Evolutionary conservation across 2,888 invertebrate genomes (phyloP), one percentile per base, ranked within the genome.

Genomic region (Saturnia japonica): DNA sequence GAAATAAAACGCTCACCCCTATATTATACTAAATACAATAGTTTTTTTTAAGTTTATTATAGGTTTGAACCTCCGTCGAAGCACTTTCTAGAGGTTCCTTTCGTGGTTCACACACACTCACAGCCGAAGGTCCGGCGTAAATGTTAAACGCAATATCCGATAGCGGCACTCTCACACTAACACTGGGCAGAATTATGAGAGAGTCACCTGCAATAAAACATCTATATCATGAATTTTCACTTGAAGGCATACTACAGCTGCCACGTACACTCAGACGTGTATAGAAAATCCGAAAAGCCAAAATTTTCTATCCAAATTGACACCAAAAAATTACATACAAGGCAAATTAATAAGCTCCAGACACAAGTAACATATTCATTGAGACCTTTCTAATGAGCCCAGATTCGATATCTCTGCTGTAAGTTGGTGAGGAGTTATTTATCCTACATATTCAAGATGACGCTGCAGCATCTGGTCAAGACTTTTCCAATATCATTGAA

Each of bases 1-100:
- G 91, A 91, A 88, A 60, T 14, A 54, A 82, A 78, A 80, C 82
- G 81, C 82, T 82, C 83, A 77, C 76, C 74, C 54, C 54, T 54
- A 54, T 54, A n/a, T n/a, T n/a, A 54, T 54, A 54, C 54, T 54
- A 54, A n/a, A 54, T 51, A 51, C 16, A 51, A n/a, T 54, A 54
- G 54, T 54, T 54, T 22, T 54, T 54, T 22, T n/a, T 9, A 54
- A 54, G 54, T 54, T 54, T 64, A 40, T 40, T 40, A 64, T 40
- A 66, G 16, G 64, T 66, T 67, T 40, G 74, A 71, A 81, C 88
- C 88, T 84, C 89, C 89, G 88, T 91, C 91, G 91, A 91, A 92
- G 91, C 92, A 91, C 92, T 91, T 92, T 91, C 91, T 92, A 91
- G 90, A 87, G 90, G 88, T 79, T 75, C 71, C n/a, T 74, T 66